These are phyloP conservation scores for Cylindroiulus punctatus DNA, from an alignment of 2,888 invertebrate genomes.

Conservation along the genomic window DNA sequence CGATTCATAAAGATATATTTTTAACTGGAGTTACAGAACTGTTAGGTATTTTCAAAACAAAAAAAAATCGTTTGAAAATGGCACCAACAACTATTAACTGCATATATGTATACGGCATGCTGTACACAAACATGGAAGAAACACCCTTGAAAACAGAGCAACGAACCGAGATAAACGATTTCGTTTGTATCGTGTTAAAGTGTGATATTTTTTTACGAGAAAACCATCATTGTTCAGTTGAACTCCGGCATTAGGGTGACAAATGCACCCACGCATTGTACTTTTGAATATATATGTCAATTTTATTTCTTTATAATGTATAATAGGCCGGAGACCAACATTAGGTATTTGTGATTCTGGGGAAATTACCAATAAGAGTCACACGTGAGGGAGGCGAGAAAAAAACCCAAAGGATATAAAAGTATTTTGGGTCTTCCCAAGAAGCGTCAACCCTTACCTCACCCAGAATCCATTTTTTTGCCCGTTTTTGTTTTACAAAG, in stretches of 20 bases:
- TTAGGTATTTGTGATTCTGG: neutral
- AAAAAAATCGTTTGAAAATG: too few relatives aligned
- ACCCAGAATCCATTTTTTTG: neutral
- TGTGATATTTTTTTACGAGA: neutral
- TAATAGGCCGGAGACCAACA: neutral
- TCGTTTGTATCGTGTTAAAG: neutral
- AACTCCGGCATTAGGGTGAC: neutral
- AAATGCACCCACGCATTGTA: neutral
- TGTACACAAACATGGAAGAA: neutral
- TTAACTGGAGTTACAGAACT: too few relatives aligned
- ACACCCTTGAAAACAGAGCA: neutral
- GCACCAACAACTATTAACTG: too few relatives aligned
- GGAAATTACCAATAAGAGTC: neutral
- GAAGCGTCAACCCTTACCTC: neutral
- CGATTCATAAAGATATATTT: too few relatives aligned
- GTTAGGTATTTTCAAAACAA: too few relatives aligned
- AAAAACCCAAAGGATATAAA: neutral
- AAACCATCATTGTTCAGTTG: neutral
- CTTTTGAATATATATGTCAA: neutral
- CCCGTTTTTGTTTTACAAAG: neutral
- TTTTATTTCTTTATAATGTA: slow-evolving; percentile 1
- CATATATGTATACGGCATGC: too few relatives aligned
- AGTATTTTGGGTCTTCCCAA: neutral
- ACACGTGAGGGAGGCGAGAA: neutral
- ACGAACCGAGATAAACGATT: neutral